phyloP scores from a whole-genome alignment of 2,113 vertebrate genomes.

The Pachyramphus minor region DNA sequence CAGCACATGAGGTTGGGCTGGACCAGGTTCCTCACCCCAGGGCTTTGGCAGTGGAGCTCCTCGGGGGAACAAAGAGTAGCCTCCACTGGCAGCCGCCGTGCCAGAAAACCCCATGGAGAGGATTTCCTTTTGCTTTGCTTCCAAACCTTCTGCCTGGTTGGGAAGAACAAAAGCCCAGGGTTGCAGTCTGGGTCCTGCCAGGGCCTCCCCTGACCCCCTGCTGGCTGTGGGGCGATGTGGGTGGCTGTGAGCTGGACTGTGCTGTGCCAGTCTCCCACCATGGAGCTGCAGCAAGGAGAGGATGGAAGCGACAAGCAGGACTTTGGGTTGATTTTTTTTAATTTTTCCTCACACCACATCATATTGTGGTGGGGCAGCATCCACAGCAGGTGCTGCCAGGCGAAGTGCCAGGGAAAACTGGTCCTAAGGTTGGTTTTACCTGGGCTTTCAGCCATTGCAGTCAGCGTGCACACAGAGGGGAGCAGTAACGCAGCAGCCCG shows the following conservation, averaged over 20 bases:
- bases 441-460: neutral
- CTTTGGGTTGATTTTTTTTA: neutral
- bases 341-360: fast-evolving
- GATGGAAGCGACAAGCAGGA: neutral
- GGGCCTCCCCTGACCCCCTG: neutral
- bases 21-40: neutral
- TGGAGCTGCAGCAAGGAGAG: neutral
- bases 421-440: neutral
- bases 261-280: fast-evolving
- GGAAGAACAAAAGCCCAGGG: neutral
- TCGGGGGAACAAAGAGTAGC: neutral
- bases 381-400: neutral
- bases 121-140: neutral
- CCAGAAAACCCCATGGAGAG: neutral
- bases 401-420: neutral
- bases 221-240: fast-evolving
- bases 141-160: neutral
- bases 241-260: fast-evolving
- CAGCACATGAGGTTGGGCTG: neutral
- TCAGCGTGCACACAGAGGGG: fast-evolving
- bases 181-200: neutral
- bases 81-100: fast-evolving
- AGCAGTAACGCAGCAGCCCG: fast-evolving
- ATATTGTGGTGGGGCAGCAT: neutral
- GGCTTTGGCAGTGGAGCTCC: neutral